Evolutionary conservation across 2,113 vertebrate genomes (phyloP).

Genomic region (Chionomys nivalis): DNA sequence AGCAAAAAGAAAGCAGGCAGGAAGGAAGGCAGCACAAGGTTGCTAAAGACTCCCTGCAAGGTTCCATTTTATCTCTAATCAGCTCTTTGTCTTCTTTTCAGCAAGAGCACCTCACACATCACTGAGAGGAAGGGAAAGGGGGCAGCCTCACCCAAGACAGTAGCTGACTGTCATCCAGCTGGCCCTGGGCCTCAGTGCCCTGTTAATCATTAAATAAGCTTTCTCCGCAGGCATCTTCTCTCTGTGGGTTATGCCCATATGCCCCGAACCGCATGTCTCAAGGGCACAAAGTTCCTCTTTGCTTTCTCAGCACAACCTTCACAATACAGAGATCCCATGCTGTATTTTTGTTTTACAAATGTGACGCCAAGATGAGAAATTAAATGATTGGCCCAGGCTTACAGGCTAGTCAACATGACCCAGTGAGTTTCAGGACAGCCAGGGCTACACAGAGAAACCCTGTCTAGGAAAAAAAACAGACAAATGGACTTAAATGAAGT

Average conservation of each 20-base stretch:
- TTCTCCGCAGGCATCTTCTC: neutral
- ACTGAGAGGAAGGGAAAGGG: slow-evolving; percentile 2
- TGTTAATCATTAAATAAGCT: slow-evolving; percentile 58
- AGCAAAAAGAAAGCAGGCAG: neutral
- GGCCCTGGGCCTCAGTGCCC: neutral
- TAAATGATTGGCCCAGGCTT: neutral
- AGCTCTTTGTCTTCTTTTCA: slow-evolving; percentile 49
- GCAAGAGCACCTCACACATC: slow-evolving; percentile 34
- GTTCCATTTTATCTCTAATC: neutral
- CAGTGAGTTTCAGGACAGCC: neutral
- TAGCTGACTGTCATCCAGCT: slow-evolving; percentile 15
- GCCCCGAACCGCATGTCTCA: neutral
- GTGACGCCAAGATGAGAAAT: neutral
- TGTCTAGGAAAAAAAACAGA: neutral
- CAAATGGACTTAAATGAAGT: neutral
- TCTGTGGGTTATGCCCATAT: neutral
- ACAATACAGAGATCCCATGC: slow-evolving; percentile 7
- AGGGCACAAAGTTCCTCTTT: neutral
- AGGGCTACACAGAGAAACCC: neutral
- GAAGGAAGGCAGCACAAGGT: neutral
- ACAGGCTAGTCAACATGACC: neutral
- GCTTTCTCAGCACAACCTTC: neutral
- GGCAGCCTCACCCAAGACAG: slow-evolving; percentile 11
- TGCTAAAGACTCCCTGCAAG: neutral
- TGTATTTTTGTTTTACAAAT: neutral